A percentile compares a stretch with the other conserved stretches of the same genome.
These are phyloP conservation scores for Anarhynchus alexandrinus DNA, from an alignment of 2,113 vertebrate species.

Conservation along the genomic window DNA sequence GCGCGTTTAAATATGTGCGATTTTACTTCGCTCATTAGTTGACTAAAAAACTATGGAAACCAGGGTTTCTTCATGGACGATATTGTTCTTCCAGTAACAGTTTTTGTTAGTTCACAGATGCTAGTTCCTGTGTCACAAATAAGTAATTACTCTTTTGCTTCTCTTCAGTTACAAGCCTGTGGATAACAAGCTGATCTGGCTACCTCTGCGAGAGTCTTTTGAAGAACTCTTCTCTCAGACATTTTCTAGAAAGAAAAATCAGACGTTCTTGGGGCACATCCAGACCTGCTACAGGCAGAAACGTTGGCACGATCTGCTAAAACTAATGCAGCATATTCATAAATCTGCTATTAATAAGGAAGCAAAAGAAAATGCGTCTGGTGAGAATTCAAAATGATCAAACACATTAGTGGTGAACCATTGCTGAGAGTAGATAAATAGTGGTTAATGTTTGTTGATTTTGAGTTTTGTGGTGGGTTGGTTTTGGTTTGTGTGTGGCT, in stretches of 20 bases:
- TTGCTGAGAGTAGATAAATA: not conserved
- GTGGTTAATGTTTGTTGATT: not conserved
- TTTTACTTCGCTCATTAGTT: not conserved
- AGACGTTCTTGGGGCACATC: slow-evolving; percentile 93
- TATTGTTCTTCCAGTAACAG: not conserved
- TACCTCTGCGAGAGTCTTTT: slow-evolving; percentile 91
- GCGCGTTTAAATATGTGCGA: not conserved
- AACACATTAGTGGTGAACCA: not conserved
- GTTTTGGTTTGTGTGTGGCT: too few species aligned
- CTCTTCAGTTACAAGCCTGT: slow-evolving; percentile 91
- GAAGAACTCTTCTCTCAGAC: slow-evolving; percentile 95
- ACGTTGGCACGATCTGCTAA: slow-evolving; percentile 92
- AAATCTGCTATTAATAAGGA: slow-evolving; percentile 88
- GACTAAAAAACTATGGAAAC: not conserved
- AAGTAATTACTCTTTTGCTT: not conserved
- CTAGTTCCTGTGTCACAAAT: not conserved
- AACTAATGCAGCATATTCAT: slow-evolving; percentile 94
- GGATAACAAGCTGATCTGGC: slow-evolving; percentile 89
- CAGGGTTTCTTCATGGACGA: not conserved
- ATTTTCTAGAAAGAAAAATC: slow-evolving; percentile 94
- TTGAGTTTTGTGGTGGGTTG: not conserved
- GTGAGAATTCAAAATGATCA: slow-evolving; percentile 62
- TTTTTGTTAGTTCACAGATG: not conserved
- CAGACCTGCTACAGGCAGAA: slow-evolving; percentile 95
- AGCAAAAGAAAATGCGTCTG: slow-evolving; percentile 78